A percentile compares a stretch with the other conserved stretches of the same genome.
phyloP scores from a whole-genome alignment of 1,140 invertebrate genomes.

The Chelonus insularis region DNA sequence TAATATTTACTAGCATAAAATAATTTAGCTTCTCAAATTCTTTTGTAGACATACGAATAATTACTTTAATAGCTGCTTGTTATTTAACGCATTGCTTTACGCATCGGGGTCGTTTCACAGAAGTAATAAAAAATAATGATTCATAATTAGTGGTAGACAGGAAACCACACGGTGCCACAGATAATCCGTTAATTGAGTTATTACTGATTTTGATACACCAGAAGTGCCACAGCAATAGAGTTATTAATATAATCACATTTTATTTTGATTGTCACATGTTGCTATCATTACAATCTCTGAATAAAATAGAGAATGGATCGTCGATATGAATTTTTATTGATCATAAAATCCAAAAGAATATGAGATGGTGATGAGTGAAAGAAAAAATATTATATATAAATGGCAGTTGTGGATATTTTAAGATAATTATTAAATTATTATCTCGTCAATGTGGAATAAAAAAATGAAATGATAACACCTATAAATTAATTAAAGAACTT shows the following conservation, averaged over 20 bases:
- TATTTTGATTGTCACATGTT: slow-evolving; percentile 4
- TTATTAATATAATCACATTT: slow-evolving; percentile 6
- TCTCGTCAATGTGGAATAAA: too few species aligned
- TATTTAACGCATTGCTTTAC: background rate
- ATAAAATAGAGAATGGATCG: background rate
- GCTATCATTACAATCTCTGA: too few species aligned
- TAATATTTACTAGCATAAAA: background rate
- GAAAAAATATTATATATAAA: too few species aligned
- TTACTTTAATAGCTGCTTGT: background rate
- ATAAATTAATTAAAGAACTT: too few species aligned
- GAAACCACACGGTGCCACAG: background rate
- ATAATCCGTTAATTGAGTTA: slow-evolving; percentile 11
- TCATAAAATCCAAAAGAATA: background rate
- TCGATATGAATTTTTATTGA: background rate
- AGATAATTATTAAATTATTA: too few species aligned
- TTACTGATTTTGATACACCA: slow-evolving; percentile 6
- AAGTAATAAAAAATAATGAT: slow-evolving; percentile 16
- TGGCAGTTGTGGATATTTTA: too few species aligned
- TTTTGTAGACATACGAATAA: background rate
- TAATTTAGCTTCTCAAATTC: background rate
- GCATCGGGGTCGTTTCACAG: background rate
- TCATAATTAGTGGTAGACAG: slow-evolving; percentile 9
- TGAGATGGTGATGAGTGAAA: too few species aligned
- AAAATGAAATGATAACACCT: too few species aligned
- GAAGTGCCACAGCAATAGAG: background rate